Percentiles rank a stretch among this genome's conserved stretches.
Conservation (phyloP, 2,113 vertebrate genomes). For the Chlorodrepanis virens region DNA sequence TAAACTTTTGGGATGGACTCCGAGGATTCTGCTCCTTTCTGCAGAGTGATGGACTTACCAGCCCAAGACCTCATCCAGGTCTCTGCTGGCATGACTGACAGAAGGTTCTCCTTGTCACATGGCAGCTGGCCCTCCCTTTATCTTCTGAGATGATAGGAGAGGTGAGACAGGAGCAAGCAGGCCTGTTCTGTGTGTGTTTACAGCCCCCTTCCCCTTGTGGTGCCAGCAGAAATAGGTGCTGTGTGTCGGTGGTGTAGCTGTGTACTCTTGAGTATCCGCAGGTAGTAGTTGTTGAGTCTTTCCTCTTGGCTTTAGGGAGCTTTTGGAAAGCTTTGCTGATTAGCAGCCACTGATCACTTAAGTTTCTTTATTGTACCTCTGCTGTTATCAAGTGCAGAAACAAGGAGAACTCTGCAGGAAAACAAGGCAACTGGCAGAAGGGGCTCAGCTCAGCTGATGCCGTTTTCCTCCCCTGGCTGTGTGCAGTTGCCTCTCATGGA, state of each 20-base stretch:
- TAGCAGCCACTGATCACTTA: neutral
- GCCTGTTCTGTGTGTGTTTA: neutral
- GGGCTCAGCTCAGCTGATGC: neutral
- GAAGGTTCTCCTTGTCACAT: neutral
- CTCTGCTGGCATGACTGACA: accelerated
- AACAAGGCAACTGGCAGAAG: neutral
- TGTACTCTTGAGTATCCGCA: neutral
- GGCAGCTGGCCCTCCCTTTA: neutral
- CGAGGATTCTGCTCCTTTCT: neutral
- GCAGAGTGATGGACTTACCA: neutral
- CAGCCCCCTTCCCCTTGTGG: neutral
- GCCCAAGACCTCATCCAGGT: neutral
- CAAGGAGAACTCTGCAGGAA: neutral
- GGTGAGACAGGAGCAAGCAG: neutral
- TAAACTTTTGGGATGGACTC: neutral
- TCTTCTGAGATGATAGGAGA: neutral
- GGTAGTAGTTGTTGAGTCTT: neutral
- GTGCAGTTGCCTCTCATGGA: neutral
- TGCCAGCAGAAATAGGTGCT: neutral
- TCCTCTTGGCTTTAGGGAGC: neutral
- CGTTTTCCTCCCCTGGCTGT: neutral
- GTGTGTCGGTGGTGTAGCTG: neutral
- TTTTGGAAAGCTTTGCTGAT: neutral
- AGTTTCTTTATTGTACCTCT: neutral
- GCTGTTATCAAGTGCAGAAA: neutral